Percentiles rank a stretch among this genome's conserved stretches.
These are phyloP conservation scores for Planococcus citri DNA, from an alignment of 1,140 invertebrate genomes.

Conservation along the genomic window DNA sequence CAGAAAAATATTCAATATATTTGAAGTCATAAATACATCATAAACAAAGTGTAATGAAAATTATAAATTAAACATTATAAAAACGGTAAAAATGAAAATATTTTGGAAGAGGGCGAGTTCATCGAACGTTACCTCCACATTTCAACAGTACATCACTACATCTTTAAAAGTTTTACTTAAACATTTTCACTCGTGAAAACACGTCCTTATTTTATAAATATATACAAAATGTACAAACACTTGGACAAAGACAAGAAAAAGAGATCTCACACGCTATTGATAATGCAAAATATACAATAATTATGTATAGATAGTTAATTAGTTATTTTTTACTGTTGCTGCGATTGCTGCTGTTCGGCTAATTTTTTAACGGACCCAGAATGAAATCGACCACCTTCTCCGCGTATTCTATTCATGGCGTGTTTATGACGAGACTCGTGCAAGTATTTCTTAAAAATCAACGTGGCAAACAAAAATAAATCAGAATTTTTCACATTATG, in stretches of 20 bases:
- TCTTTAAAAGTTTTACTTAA: too few species aligned
- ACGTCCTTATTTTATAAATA: background rate
- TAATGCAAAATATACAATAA: background rate
- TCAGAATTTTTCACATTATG: background rate
- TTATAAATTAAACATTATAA: too few species aligned
- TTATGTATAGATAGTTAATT: background rate
- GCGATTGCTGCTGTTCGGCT: conserved; percentile 21
- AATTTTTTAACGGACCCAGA: conserved; percentile 53
- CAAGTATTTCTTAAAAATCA: conserved; percentile 80
- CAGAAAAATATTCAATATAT: too few species aligned
- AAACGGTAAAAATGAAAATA: too few species aligned
- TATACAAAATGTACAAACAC: background rate
- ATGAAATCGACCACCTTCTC: conserved; percentile 92
- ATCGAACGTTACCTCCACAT: too few species aligned
- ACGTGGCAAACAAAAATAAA: background rate
- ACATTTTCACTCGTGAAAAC: background rate
- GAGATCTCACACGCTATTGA: background rate
- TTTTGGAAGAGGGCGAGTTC: too few species aligned
- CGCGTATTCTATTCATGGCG: conserved; percentile 92
- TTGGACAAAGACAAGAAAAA: background rate
- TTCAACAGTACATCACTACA: too few species aligned
- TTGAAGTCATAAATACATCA: too few species aligned
- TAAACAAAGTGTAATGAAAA: too few species aligned
- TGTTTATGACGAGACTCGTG: conserved; percentile 95
- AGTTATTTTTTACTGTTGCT: background rate